A percentile compares a stretch with the other conserved stretches of the same genome.
These are phyloP conservation scores for Drosophila tripunctata DNA, from an alignment of 2,888 invertebrate species.

Conservation along the genomic window DNA sequence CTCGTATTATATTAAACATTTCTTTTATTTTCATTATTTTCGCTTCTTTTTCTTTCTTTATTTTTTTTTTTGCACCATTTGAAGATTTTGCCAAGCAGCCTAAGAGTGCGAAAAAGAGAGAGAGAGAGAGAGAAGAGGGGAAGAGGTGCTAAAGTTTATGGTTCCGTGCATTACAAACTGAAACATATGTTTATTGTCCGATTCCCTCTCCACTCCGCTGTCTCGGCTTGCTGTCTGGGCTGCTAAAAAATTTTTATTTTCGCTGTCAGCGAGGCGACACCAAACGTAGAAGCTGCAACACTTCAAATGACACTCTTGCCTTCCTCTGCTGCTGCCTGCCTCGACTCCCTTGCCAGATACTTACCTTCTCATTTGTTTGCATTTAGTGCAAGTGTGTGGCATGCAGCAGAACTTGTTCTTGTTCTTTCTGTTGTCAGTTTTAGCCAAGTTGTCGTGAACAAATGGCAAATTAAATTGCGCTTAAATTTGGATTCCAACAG, in stretches of 20 bases:
- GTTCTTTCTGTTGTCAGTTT: conserved; percentile 33
- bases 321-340: neutral
- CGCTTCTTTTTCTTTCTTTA: neutral
- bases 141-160: conserved; percentile 61
- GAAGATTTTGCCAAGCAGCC: conserved; percentile 23
- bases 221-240: conserved; percentile 41
- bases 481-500: conserved; percentile 43
- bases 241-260: conserved; percentile 61
- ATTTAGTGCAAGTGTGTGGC: conserved; percentile 45
- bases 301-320: conserved; percentile 60
- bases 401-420: conserved; percentile 51
- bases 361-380: conserved; percentile 46
- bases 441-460: conserved; percentile 77
- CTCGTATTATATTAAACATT: conserved; percentile 45
- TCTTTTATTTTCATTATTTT: conserved; percentile 30
- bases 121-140: neutral
- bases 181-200: conserved; percentile 81
- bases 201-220: conserved; percentile 16
- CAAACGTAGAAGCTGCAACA: conserved; percentile 61
- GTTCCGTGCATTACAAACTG: conserved; percentile 75
- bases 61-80: conserved; percentile 51
- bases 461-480: conserved; percentile 82
- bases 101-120: too few species aligned
- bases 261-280: conserved; percentile 70
- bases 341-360: neutral